A percentile compares a stretch with the other conserved stretches of the same genome.
Evolutionary conservation across 2,113 vertebrate genomes (phyloP).

Genomic region (Eretmochelys imbricata): DNA sequence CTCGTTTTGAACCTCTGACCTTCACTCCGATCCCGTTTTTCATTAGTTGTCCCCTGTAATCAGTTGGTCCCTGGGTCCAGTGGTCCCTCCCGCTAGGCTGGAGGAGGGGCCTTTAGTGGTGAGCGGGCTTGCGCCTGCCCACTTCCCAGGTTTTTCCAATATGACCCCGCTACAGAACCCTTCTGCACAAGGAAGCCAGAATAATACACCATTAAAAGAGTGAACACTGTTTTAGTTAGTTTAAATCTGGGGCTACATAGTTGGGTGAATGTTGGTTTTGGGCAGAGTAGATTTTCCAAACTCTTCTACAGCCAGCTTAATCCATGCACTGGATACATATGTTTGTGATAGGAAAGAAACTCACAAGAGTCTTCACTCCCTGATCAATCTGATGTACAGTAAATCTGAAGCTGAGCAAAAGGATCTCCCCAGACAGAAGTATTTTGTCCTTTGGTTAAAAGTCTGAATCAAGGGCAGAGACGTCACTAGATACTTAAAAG

Average conservation of each 20-base stretch:
- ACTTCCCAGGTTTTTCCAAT: no score
- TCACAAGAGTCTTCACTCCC: not conserved
- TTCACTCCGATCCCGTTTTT: no score
- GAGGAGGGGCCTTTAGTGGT: no score
- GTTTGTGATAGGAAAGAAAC: not conserved
- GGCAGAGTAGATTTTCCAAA: not conserved
- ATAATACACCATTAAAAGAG: not conserved
- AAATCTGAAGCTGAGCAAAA: constrained; percentile 9
- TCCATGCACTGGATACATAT: not conserved
- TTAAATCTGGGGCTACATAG: not conserved
- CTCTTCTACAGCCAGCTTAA: not conserved
- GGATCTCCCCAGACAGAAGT: not conserved
- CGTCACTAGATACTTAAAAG: not conserved
- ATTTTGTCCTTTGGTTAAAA: not conserved
- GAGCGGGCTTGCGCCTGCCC: no score
- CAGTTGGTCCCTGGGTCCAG: no score
- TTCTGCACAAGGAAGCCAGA: not conserved
- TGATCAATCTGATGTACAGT: not conserved
- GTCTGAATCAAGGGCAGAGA: not conserved
- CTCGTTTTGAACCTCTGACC: no score
- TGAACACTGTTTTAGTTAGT: not conserved
- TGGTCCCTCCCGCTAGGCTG: no score
- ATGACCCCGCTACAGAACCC: not conserved
- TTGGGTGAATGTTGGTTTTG: not conserved
- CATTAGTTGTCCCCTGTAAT: no score